Base-by-base conservation (phyloP, 2,888 invertebrate genomes). In the Tenthredo livida region DNA sequence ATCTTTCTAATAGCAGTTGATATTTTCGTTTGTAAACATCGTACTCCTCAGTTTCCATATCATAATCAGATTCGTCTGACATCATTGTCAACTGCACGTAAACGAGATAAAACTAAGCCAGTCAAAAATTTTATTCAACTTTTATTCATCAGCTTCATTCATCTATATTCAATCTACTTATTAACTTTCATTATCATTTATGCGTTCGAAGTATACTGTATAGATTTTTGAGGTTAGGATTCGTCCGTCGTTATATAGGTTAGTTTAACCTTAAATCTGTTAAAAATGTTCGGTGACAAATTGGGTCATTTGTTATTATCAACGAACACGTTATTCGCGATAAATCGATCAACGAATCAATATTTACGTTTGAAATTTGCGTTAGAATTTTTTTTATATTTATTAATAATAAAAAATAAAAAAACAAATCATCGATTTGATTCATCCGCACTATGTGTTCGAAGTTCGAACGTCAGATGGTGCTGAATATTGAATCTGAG, bases 1-100 rank as follows among this genome's bases (percentile, higher is more conserved):
- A 97, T 94, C 96, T 95, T 92, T 96, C 96, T 87, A 96, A 93
- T 85, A 97, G 93, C 89, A 96, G 93, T 92, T 96, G 96, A 92
- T 96, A 97, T 94, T 97, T 97, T 92, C 95, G 95, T 90, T 96
- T 96, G 92, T 96, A 96, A 91, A 96, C 94, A 91, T 96, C 96
- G 88, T 96, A 95, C 91, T 96, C 96, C 87, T 94, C 94, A 47
- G 92, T 94, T 85, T 94, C 94, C 47, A 93, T 93, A 87, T 95
- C 95, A 87, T 95, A 95, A 89, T 95, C 95, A 12, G 95, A 95
- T 87, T 95, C 95, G 90, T 95, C 95, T 72, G 95, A 95, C 94
- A 95, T 94, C 83, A 83, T 83, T 47, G 17, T 47, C 33, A 29
- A 47, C n/a, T n/a, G n/a, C 25, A 29, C 17, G 33, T 37, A 17